phyloP scores from a whole-genome alignment of 2,113 vertebrate genomes.

The Oncorhynchus nerka region DNA sequence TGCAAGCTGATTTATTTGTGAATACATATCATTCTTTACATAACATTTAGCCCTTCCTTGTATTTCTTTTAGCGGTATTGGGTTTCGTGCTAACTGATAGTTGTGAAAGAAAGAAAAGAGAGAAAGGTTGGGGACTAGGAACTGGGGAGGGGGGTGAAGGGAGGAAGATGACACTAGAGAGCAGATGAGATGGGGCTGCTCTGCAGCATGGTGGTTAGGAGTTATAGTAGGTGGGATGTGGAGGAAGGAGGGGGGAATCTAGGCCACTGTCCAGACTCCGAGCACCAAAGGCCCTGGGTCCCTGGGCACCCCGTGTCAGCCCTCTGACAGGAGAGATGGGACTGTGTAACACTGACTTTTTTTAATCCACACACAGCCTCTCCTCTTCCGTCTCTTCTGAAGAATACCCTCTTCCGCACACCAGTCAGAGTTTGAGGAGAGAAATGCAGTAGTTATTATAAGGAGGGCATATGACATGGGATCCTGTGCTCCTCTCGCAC shows the following conservation, averaged over 20 bases:
- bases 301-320: constrained; percentile 71
- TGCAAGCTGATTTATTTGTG: no score
- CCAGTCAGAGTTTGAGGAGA: constrained; percentile 75
- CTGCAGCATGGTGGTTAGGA: constrained; percentile 30
- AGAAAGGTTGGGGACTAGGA: constrained; percentile 17
- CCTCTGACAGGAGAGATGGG: constrained; percentile 76
- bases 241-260: constrained; percentile 52
- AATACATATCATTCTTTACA: no score
- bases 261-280: constrained; percentile 77
- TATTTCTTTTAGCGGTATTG: neutral
- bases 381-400: constrained; percentile 61
- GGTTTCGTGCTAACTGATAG: neutral
- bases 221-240: constrained; percentile 30
- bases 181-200: constrained; percentile 67
- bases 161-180: constrained; percentile 69
- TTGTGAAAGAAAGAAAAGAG: constrained; percentile 9
- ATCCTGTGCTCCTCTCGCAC: constrained; percentile 66
- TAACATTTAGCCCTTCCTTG: constrained; percentile 7
- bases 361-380: constrained; percentile 58
- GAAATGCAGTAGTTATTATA: constrained; percentile 77
- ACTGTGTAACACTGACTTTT: constrained; percentile 60
- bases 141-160: constrained; percentile 48
- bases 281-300: constrained; percentile 68
- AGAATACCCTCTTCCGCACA: constrained; percentile 58
- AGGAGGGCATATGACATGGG: constrained; percentile 79